Evolutionary conservation across 2,797 vertebrate species (phyloP), one percentile per base, ranked within the genome.

Genomic region (Carapus acus): DNA sequence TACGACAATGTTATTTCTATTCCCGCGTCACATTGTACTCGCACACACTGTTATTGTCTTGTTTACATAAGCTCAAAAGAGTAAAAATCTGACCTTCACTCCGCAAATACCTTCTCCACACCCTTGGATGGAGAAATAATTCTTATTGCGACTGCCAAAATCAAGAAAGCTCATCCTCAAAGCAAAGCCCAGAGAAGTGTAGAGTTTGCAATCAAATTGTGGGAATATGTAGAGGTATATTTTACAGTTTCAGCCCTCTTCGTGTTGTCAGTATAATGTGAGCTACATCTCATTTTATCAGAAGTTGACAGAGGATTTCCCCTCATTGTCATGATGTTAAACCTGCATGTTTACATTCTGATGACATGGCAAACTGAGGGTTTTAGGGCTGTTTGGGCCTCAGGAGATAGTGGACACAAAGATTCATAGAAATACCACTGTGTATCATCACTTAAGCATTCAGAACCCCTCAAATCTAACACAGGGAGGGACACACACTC

Each of bases 371-470:
- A 40, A 18, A 19, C 40, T 6, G 24, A 16, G 21, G 8, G 17
- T 9, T 1, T 21, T 54, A 40, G n/a, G n/a, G n/a, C 41, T 40
- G 18, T 40, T 13, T 2, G n/a, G 55, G 6, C 23, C 50, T 18
- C 33, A 14, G 16, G 38, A 61, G 56, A 54, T n/a, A 1, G 11
- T 29, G 29, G 19, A 33, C 36, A 38, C 13, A 51, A 17, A 46
- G 20, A 43, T 41, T 42, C 14, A 34, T 38, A 7, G 18, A 44
- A 49, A 2, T 16, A 39, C 43, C 49, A 29, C 57, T 37, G 24
- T 5, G 24, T 27, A 27, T 21, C 54, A 46, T 50, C 47, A 44
- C 36, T 63, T 19, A 23, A 58, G 41, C 62, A 65, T 71, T 57
- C 8, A 27, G 18, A 38, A 58, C 47, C 9, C 18, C 7, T 47